Evolutionary conservation across 2,888 invertebrate genomes (phyloP).

Genomic region (Acheta domesticus): DNA sequence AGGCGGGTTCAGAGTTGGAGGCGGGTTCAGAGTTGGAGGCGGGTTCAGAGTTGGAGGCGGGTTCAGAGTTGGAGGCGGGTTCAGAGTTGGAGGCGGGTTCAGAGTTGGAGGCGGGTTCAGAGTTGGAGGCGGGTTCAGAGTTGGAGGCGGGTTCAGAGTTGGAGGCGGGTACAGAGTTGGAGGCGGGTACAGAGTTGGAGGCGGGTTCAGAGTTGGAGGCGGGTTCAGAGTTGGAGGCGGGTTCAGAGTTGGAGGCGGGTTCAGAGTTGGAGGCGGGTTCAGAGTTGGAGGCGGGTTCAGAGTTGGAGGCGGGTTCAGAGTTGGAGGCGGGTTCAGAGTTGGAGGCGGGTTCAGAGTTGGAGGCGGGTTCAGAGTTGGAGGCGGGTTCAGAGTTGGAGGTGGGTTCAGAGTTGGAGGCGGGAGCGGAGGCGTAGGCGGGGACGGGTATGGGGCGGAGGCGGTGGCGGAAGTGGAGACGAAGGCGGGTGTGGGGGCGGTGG

Average conservation of each 20-base stretch:
- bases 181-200: neutral
- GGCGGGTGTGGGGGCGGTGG: neutral
- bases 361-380: too few relatives aligned
- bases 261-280: neutral
- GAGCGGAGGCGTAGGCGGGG: neutral
- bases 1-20: too few relatives aligned
- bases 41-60: neutral
- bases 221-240: neutral
- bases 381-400: too few relatives aligned
- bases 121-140: neutral
- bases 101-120: neutral
- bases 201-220: neutral
- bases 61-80: neutral
- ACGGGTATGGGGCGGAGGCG: neutral
- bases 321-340: neutral
- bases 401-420: fast-evolving
- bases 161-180: neutral
- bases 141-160: too few relatives aligned
- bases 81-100: neutral
- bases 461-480: neutral
- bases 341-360: neutral
- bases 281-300: too few relatives aligned
- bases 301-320: neutral
- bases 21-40: neutral
- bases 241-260: neutral